Base-by-base conservation (phyloP, 2,113 vertebrate genomes). In the Coturnix japonica region DNA sequence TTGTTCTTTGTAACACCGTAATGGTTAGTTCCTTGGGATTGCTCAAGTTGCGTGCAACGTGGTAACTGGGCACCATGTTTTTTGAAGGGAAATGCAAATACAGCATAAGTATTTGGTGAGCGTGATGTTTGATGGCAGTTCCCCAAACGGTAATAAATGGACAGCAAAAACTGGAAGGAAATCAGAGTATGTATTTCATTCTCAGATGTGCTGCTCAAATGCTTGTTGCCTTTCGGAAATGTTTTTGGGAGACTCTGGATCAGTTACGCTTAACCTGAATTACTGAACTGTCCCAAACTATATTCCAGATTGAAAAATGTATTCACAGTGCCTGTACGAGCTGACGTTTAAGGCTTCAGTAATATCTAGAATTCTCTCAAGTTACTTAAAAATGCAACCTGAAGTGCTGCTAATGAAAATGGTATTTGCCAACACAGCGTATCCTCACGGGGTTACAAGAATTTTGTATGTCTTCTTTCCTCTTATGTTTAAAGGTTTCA, bases 1-100 rank as follows among this genome's bases (percentile, higher is more conserved):
- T 85, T 93, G 37, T 86, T 91, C 81, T 86, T 90, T 15, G 21
- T 83, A 60, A 51, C 30, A 30, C 53, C 35, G 81, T 84, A 84
- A 78, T 78, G 70, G 64, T 90, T 67, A 64, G 37, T 83, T 73
- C 44, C 84, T 14, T 13, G 30, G 73, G 31, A 33, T 37, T 74
- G 35, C 26, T 65, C 19, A 21, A 33, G 21, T 51, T 11, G 15
- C 51, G 41, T 76, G 35, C 67, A 22, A 2, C 7, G 3, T 46
- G 6, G 4, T 70, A 25, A 6, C 51, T 5, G 5, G 17, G 33
- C 13, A 28, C 15, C 18, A 76, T n/a, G n/a, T n/a, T n/a, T 69
- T 82, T 76, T 57, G 59, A 54, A 81, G 51, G 16, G 9, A 21
- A 33, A 1, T 22, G 10, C 11, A 11, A 56, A 13, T 9, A 20